Conservation (phyloP, 2,113 vertebrate species). For the Suncus etruscus region DNA sequence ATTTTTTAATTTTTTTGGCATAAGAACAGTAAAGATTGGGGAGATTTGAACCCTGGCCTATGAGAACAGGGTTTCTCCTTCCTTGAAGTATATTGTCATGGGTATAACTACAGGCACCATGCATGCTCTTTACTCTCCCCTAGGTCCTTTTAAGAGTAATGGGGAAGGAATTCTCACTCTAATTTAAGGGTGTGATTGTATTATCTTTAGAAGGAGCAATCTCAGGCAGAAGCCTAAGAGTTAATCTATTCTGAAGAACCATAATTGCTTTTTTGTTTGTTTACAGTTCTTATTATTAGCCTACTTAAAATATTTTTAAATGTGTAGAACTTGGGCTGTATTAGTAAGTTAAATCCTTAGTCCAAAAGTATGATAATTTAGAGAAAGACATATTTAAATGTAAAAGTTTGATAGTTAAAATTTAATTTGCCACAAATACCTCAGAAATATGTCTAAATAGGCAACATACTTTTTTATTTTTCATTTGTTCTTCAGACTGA, state of each 20-base stretch:
- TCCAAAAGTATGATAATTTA: background rate
- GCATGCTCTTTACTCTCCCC: too few relatives aligned
- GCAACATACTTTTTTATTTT: background rate
- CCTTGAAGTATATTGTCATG: too few relatives aligned
- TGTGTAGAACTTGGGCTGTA: background rate
- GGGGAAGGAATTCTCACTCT: background rate
- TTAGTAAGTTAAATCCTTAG: conserved; percentile 13
- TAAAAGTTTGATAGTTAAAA: background rate
- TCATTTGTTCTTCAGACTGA: background rate
- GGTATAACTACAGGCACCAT: too few relatives aligned
- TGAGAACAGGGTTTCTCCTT: too few relatives aligned
- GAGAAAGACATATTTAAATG: background rate
- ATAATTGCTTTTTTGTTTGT: background rate
- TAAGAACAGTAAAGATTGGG: too few relatives aligned
- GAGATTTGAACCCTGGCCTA: too few relatives aligned
- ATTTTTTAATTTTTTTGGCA: too few relatives aligned
- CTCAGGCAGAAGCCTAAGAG: background rate
- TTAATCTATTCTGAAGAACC: background rate
- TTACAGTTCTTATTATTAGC: background rate
- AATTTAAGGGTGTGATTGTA: background rate
- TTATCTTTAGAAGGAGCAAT: background rate
- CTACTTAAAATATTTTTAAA: background rate
- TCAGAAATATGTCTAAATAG: background rate
- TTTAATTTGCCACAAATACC: background rate
- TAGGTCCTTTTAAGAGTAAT: too few relatives aligned